Conservation (phyloP, 2,113 vertebrate genomes). For the Silurus meridionalis region DNA sequence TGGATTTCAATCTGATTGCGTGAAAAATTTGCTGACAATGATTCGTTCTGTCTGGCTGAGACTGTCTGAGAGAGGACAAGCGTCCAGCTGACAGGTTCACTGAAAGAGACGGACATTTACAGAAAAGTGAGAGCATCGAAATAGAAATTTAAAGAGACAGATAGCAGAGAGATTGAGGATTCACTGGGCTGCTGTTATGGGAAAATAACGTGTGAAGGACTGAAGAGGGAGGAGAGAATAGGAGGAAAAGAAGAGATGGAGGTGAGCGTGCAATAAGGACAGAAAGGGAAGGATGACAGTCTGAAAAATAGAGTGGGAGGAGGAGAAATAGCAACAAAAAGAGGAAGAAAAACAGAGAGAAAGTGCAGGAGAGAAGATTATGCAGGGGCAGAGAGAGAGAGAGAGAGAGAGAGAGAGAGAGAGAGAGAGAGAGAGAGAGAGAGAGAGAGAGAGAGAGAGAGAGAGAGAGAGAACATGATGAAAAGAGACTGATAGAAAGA, state of each 20-base stretch:
- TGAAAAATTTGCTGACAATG: too few relatives aligned
- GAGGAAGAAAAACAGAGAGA: neutral
- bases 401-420: neutral
- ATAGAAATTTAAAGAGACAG: neutral
- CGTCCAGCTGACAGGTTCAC: too few relatives aligned
- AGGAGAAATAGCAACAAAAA: neutral
- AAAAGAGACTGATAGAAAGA: too few relatives aligned
- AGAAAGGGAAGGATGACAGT: neutral
- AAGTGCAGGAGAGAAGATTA: neutral
- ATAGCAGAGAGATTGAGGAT: neutral
- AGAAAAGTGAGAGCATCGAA: neutral
- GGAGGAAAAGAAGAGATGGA: neutral
- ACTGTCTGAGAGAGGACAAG: too few relatives aligned
- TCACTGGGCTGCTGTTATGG: neutral
- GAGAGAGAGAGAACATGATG: too few relatives aligned
- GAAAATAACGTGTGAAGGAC: neutral
- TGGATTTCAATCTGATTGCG: too few relatives aligned
- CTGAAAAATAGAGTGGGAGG: neutral
- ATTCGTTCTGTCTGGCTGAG: too few relatives aligned
- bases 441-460: neutral
- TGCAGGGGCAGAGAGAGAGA: constrained; percentile 11
- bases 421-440: neutral
- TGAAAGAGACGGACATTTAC: neutral
- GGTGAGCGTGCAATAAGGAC: neutral
- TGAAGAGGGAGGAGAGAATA: neutral